These are phyloP conservation scores for Belonocnema kinseyi DNA, from an alignment of 1,140 invertebrate genomes.

Conservation along the genomic window DNA sequence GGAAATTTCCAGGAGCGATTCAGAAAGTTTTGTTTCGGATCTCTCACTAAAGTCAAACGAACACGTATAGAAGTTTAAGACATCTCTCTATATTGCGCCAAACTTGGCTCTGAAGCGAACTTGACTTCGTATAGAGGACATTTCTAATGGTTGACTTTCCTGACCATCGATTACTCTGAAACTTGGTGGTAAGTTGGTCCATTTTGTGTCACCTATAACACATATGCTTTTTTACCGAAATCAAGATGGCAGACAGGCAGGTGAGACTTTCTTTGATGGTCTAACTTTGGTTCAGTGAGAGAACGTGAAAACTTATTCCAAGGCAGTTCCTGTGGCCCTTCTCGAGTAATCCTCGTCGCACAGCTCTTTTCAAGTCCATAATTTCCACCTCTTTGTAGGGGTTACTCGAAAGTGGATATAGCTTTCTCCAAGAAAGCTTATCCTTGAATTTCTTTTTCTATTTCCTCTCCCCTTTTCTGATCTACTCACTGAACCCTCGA, in stretches of 20 bases:
- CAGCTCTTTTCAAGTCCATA: slow-evolving; percentile 18
- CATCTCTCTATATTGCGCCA: background rate
- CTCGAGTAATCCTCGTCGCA: slow-evolving; percentile 12
- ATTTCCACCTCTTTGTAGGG: slow-evolving; percentile 18
- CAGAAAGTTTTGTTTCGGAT: slow-evolving; percentile 9
- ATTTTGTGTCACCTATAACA: slow-evolving; percentile 11
- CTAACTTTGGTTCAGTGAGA: background rate
- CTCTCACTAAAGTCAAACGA: slow-evolving; percentile 6
- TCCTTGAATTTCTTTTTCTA: slow-evolving; percentile 21
- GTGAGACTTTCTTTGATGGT: background rate
- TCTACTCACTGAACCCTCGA: background rate
- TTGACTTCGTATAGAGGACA: slow-evolving; percentile 1
- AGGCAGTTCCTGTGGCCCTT: slow-evolving; percentile 15
- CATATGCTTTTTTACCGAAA: background rate
- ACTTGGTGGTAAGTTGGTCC: background rate
- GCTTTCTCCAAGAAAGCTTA: slow-evolving; percentile 23
- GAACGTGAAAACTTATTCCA: slow-evolving; percentile 18
- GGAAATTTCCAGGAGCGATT: background rate
- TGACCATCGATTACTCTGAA: slow-evolving; percentile 19
- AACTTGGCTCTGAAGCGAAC: slow-evolving; percentile 4
- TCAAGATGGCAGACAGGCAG: background rate
- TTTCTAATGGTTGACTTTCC: slow-evolving; percentile 18
- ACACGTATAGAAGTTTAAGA: slow-evolving; percentile 8
- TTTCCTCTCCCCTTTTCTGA: background rate
- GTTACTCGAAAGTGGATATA: slow-evolving; percentile 17